Percentiles rank a stretch among this genome's conserved stretches.
phyloP scores from a whole-genome alignment of 2,888 invertebrate species.

The Cheilosia pagana region DNA sequence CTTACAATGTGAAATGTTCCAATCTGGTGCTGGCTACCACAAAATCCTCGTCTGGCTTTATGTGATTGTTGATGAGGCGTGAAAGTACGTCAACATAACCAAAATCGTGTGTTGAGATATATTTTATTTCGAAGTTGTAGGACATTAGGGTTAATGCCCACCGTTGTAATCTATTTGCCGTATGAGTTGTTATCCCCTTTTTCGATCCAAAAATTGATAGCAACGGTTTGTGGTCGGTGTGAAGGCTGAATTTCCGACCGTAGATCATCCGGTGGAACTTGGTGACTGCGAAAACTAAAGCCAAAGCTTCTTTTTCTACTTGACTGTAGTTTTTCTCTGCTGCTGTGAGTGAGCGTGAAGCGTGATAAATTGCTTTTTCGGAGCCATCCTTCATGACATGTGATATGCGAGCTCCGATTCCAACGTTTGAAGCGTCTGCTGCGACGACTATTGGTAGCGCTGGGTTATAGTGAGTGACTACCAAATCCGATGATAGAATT shows the following conservation, averaged over 20 bases:
- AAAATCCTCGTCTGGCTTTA: conserved; percentile 34
- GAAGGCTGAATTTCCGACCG: conserved; percentile 20
- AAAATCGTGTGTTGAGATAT: conserved; percentile 55
- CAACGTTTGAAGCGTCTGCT: conserved; percentile 13
- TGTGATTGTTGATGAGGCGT: conserved; percentile 41
- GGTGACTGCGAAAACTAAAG: conserved; percentile 1
- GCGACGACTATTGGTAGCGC: neutral
- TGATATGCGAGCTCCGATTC: neutral
- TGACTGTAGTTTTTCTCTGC: conserved; percentile 53
- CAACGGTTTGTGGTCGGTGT: conserved; percentile 81
- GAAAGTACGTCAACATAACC: conserved; percentile 64
- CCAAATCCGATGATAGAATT: conserved; percentile 2
- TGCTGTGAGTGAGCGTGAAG: conserved; percentile 2
- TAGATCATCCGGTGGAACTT: conserved; percentile 16
- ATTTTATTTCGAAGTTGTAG: neutral
- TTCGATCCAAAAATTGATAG: conserved; percentile 78
- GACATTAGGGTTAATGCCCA: conserved; percentile 76
- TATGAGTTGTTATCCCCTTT: conserved; percentile 75
- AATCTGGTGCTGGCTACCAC: conserved; percentile 7
- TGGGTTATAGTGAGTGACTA: conserved; percentile 10
- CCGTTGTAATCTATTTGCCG: conserved; percentile 75
- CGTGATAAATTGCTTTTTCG: conserved; percentile 6
- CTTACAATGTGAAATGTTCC: neutral
- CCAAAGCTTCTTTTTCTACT: conserved; percentile 37
- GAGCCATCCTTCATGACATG: neutral